Conservation (phyloP, 64 coral and sea anemone genomes). For the Orbicella faveolata region DNA sequence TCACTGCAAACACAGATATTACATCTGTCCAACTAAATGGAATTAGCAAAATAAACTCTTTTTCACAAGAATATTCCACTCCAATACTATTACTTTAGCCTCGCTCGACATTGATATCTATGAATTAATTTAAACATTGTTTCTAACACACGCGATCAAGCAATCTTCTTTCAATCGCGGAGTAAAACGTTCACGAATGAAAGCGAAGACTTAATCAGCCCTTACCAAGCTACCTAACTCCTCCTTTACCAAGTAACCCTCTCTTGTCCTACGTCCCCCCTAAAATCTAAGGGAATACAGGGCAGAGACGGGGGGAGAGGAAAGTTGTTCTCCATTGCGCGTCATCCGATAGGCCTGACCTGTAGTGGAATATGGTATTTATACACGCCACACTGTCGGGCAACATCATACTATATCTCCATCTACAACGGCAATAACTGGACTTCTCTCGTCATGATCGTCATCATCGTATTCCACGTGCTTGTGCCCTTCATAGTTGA, state of each 20-base stretch:
- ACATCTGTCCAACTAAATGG: background rate
- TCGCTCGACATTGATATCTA: background rate
- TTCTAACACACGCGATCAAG: background rate
- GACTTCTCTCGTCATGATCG: slow-evolving; percentile 25
- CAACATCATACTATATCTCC: slow-evolving; percentile 64
- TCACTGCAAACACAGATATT: background rate
- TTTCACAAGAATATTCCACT: background rate
- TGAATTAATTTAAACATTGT: background rate
- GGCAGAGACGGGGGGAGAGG: background rate
- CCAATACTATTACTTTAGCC: background rate
- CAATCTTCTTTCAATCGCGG: background rate
- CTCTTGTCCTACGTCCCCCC: background rate
- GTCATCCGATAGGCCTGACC: background rate
- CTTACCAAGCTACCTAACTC: background rate
- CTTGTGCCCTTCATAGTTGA: slow-evolving; percentile 49
- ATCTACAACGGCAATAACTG: slow-evolving; percentile 14
- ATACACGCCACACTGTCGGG: background rate
- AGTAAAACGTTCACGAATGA: background rate
- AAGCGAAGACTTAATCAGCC: no score
- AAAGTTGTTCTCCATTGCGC: background rate
- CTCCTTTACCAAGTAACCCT: background rate
- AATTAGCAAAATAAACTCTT: background rate
- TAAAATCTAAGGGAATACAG: background rate
- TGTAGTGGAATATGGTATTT: background rate
- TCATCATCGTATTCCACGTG: slow-evolving; percentile 41